Conservation (phyloP, 1,140 invertebrate species). For the Samia ricini region DNA sequence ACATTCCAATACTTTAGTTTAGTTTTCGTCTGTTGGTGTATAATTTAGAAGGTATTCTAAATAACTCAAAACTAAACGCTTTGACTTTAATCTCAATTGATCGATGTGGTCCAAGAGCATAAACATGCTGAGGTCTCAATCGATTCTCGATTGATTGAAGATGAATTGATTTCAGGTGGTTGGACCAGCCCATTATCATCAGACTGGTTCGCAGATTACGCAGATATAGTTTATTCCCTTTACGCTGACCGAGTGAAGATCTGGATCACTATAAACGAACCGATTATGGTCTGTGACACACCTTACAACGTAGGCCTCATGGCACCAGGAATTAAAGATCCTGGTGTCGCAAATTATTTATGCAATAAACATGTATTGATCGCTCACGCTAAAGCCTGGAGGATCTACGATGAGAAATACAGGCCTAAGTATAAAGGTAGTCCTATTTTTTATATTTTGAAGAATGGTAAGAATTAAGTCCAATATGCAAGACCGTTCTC, state of each 20-base stretch:
- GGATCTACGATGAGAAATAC: conserved; percentile 73
- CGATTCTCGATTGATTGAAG: background rate
- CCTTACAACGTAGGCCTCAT: conserved; percentile 71
- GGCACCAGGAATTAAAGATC: conserved; percentile 63
- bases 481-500: no score
- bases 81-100: background rate
- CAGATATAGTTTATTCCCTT: conserved; percentile 76
- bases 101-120: background rate
- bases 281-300: conserved; percentile 74
- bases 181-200: conserved; percentile 77
- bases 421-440: conserved; percentile 40
- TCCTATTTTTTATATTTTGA: no score
- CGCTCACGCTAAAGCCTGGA: conserved; percentile 78
- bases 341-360: conserved; percentile 65
- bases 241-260: conserved; percentile 80
- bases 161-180: conserved; percentile 70
- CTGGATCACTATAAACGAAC: conserved; percentile 85
- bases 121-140: background rate
- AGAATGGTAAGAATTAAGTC: no score
- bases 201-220: conserved; percentile 80
- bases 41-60: no score
- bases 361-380: conserved; percentile 75
- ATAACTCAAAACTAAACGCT: no score
- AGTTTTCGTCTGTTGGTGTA: no score
- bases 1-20: no score